Conservation (phyloP, 1,140 invertebrate genomes). For the Aphis gossypii region DNA sequence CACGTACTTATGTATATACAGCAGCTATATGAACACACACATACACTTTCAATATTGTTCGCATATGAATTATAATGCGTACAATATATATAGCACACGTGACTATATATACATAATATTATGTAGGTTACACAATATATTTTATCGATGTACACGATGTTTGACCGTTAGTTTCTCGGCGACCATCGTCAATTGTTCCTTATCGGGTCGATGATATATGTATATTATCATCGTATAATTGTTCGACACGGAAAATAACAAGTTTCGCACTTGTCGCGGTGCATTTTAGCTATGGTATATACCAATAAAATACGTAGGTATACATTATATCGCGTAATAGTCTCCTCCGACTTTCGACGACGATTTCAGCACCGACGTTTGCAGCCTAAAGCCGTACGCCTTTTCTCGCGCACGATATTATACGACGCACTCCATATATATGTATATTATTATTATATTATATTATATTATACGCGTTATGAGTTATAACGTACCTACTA, state of each 20-base stretch:
- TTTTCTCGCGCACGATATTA: background rate
- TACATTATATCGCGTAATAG: background rate
- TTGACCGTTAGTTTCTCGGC: slow-evolving; percentile 6
- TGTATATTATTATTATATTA: too few species aligned
- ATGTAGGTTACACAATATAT: slow-evolving; percentile 15
- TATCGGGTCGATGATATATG: background rate
- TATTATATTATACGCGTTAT: background rate
- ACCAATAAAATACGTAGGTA: background rate
- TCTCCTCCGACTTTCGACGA: background rate
- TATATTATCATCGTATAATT: background rate
- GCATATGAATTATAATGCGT: background rate
- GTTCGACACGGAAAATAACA: background rate
- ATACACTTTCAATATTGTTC: background rate
- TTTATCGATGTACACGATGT: background rate
- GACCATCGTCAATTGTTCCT: slow-evolving; percentile 8
- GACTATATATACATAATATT: background rate
- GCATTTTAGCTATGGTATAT: background rate
- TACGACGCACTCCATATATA: background rate
- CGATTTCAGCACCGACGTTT: background rate
- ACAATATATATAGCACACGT: background rate
- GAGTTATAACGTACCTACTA: background rate
- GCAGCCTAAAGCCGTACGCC: background rate
- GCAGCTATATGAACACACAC: background rate
- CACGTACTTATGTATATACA: too few species aligned
- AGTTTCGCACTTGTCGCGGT: background rate